Conservation (phyloP, 2,888 invertebrate species). For the Cataglyphis livida region DNA sequence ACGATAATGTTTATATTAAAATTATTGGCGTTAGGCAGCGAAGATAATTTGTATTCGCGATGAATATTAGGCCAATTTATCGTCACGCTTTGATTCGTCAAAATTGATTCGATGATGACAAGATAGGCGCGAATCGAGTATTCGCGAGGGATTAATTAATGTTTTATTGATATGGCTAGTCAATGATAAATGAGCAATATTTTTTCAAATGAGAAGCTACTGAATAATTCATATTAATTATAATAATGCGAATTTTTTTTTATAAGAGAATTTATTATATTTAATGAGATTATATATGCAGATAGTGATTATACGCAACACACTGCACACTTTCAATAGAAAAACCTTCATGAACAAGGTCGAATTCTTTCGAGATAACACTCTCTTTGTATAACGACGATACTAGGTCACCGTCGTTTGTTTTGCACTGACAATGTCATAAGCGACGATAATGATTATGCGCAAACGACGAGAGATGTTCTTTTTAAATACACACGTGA, state of each 20-base stretch:
- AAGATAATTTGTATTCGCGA: constrained; percentile 8
- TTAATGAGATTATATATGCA: not conserved
- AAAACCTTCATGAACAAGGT: constrained; percentile 25
- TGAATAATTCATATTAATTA: constrained; percentile 31
- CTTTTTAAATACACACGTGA: constrained; percentile 42
- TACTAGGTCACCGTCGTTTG: constrained; percentile 63
- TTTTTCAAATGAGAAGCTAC: not conserved
- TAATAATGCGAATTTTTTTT: not conserved
- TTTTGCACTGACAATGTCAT: constrained; percentile 40
- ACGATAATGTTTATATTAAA: not conserved
- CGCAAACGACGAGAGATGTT: constrained; percentile 8
- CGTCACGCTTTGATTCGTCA: constrained; percentile 1
- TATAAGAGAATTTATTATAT: not conserved
- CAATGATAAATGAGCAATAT: constrained; percentile 17
- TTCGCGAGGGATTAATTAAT: constrained; percentile 16
- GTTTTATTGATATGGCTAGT: not conserved
- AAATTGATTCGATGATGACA: constrained; percentile 12
- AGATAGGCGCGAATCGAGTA: not conserved
- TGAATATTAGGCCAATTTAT: constrained; percentile 12
- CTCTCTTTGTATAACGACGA: constrained; percentile 19
- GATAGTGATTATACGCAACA: not conserved
- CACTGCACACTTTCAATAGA: not conserved
- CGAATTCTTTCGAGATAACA: constrained; percentile 26
- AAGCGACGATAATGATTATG: constrained; percentile 55
- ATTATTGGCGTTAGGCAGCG: not conserved